A percentile compares a stretch with the other conserved stretches of the same genome.
Evolutionary conservation across 1,140 invertebrate genomes (phyloP).

Genomic region (Armadillidium nasatum): DNA sequence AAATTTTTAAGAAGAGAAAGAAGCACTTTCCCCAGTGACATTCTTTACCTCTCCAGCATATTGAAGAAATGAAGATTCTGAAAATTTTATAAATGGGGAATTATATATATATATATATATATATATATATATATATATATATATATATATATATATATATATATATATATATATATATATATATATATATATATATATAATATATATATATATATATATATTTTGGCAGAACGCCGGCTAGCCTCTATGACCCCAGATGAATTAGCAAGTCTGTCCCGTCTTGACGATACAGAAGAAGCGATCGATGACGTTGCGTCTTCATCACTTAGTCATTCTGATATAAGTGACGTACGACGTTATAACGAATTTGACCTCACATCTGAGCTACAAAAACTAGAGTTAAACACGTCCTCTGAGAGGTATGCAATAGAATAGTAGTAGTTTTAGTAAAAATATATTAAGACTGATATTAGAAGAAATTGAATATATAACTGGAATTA

Average conservation of each 20-base stretch:
- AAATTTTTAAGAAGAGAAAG: too few relatives aligned
- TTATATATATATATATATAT: not conserved
- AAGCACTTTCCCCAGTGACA: too few relatives aligned
- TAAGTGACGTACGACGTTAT: constrained; percentile 24
- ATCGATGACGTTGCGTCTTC: constrained; percentile 34
- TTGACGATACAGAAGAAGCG: constrained; percentile 35
- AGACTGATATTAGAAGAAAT: too few relatives aligned
- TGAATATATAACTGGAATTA: too few relatives aligned
- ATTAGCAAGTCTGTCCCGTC: constrained; percentile 32
- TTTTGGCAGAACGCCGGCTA: constrained; percentile 30
- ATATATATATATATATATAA: constrained; percentile 2
- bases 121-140: not conserved
- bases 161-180: not conserved
- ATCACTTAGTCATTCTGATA: constrained; percentile 18
- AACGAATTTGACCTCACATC: constrained; percentile 29
- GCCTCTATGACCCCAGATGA: constrained; percentile 34
- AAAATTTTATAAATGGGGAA: too few relatives aligned
- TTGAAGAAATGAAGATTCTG: too few relatives aligned
- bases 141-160: constrained; percentile 4
- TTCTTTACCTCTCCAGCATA: too few relatives aligned
- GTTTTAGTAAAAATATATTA: too few relatives aligned
- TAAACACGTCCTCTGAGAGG: constrained; percentile 31
- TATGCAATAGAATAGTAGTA: not conserved
- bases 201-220: not conserved
- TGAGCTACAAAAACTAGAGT: constrained; percentile 28